Conservation (phyloP, 2,797 vertebrate species). For the Alca torda region DNA sequence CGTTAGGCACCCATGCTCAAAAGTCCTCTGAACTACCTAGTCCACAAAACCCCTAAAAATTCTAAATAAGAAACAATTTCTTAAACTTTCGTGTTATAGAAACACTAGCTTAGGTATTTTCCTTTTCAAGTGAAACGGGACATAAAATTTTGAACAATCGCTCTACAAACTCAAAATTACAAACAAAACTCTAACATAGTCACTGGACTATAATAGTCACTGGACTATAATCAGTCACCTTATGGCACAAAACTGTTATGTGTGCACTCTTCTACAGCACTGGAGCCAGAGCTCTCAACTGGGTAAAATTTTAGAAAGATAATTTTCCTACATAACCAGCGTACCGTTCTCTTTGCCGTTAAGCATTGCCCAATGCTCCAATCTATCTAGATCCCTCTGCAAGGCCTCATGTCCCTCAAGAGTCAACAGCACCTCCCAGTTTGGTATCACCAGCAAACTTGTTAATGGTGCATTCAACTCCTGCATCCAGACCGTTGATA, state of each 20-base stretch:
- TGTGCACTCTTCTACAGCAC: background rate
- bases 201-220: background rate
- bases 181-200: background rate
- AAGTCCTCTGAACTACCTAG: background rate
- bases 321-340: background rate
- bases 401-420: background rate
- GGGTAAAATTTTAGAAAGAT: background rate
- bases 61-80: background rate
- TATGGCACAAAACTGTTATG: background rate
- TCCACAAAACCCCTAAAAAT: accelerated
- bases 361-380: too few species aligned
- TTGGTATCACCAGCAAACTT: background rate
- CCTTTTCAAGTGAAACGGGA: background rate
- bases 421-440: background rate
- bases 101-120: background rate
- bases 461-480: background rate
- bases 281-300: background rate
- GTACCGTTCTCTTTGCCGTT: background rate
- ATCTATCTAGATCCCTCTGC: background rate
- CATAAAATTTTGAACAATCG: background rate
- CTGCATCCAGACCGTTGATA: background rate
- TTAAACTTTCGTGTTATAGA: background rate
- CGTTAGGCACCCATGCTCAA: background rate
- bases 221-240: background rate
- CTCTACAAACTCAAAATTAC: background rate